phyloP scores from a whole-genome alignment of 2,888 invertebrate genomes.

The Hoplodrina ambigua region DNA sequence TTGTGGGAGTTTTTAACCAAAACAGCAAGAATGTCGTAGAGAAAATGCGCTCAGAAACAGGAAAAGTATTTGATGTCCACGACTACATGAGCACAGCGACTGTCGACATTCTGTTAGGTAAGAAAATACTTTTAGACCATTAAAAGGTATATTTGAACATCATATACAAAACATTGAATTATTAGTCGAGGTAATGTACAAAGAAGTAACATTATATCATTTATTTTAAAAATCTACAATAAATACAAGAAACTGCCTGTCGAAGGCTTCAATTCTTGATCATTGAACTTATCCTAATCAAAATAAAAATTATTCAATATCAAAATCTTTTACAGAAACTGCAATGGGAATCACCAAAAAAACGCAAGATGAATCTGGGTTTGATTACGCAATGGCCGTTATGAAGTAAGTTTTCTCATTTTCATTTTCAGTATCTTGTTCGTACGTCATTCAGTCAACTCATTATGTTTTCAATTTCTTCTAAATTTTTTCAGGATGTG shows the following conservation, averaged over 20 bases:
- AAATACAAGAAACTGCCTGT: too few species aligned
- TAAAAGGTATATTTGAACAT: too few species aligned
- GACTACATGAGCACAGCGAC: conserved; percentile 95
- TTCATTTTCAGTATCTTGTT: not conserved
- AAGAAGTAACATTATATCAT: not conserved
- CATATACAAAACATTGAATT: too few species aligned
- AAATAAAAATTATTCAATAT: too few species aligned
- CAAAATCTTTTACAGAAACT: conserved; percentile 90
- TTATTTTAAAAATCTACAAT: too few species aligned
- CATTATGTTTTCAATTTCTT: not conserved
- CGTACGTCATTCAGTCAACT: not conserved
- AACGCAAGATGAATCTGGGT: conserved; percentile 93
- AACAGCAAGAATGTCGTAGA: conserved; percentile 93
- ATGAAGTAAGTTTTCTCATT: conserved; percentile 91
- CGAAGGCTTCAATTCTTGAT: too few species aligned
- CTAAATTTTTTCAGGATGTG: conserved; percentile 91
- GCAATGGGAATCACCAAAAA: conserved; percentile 95
- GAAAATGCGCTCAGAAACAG: conserved; percentile 91
- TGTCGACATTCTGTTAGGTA: conserved; percentile 93
- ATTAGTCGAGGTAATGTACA: too few species aligned
- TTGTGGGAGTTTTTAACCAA: conserved; percentile 93
- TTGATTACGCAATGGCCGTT: conserved; percentile 95
- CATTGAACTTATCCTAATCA: too few species aligned
- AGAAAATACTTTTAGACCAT: conserved; percentile 46
- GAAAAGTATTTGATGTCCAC: conserved; percentile 93